Evolutionary conservation across 2,888 invertebrate genomes (phyloP).

Genomic region (Aricia artaxerxes): DNA sequence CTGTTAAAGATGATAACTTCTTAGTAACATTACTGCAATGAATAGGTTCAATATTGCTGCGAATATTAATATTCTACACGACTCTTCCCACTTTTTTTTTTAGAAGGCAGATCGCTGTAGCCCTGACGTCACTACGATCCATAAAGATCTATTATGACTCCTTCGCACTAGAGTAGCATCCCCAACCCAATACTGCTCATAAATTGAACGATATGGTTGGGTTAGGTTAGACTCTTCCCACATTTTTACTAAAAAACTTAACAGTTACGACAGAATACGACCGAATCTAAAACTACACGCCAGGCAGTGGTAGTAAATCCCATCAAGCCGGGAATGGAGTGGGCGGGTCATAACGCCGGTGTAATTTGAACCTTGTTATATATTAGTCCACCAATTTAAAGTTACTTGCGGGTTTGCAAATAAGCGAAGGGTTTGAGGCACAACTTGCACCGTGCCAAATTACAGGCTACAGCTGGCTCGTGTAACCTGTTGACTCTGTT

Average conservation of each 20-base stretch:
- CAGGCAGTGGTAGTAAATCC: constrained; percentile 2
- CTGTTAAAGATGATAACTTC: no score
- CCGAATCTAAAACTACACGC: background rate
- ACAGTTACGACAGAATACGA: background rate
- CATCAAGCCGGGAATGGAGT: constrained; percentile 49
- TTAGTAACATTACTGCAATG: no score
- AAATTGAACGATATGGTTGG: no score
- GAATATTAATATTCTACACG: no score
- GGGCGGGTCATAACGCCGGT: constrained; percentile 54
- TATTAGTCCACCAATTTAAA: constrained; percentile 70
- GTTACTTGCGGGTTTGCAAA: constrained; percentile 68
- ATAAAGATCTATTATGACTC: no score
- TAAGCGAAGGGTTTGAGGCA: constrained; percentile 62
- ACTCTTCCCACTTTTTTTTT: no score
- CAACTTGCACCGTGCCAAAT: constrained; percentile 70
- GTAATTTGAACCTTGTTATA: constrained; percentile 60
- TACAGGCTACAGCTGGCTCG: constrained; percentile 68
- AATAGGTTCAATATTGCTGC: no score
- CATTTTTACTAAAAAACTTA: background rate
- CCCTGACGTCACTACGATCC: no score
- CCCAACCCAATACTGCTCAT: no score
- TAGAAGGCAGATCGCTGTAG: no score
- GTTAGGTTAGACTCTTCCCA: no score
- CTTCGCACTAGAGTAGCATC: no score
- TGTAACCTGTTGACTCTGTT: constrained; percentile 76